Evolutionary conservation across 2,797 vertebrate genomes (phyloP), one percentile per base, ranked within the genome.

Genomic region (Tokudaia tokunoshimensis): DNA sequence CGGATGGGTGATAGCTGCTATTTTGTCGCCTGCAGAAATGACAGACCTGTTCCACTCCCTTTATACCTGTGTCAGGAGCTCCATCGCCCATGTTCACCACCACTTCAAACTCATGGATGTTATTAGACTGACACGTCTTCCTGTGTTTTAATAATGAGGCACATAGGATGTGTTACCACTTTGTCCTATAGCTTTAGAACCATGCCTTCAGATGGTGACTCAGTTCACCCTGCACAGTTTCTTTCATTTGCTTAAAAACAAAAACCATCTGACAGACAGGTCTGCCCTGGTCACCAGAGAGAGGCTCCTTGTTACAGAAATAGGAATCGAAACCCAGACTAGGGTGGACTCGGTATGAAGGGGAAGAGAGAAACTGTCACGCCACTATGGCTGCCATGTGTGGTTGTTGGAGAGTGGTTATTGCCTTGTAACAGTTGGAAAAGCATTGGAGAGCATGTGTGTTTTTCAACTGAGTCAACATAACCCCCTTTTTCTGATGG

Each of bases 311-410:
- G 15, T 57, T 63, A 63, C 34, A 34, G 70, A 84, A 92, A 89
- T 57, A 87, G 95, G 89, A 95, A 94, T 5, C 47, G 89, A 93
- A 96, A 95, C 52, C 41, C 37, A 13, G 59, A 50, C n/a, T 0
- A 0, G 59, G 76, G 37, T 26, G 24, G 70, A 29, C 65, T 91
- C 14, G 29, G 81, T 92, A 52, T 61, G 47, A 85, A 83, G 70
- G 47, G 89, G 14, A 76, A 90, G 88, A 84, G 44, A 44, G 65
- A 81, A 85, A 24, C 50, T 20, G 14, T 26, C 22, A 0, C 0
- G 1, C 11, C 13, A 24, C 29, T 0, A 4, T 75, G 26, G 2
- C 59, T 26, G 4, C 61, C 52, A 15, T 1, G 3, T 22, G 59
- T 37, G 52, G 74, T 47, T 20, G 19, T 14, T 55, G 26, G 41